These are phyloP conservation scores for Drosophila histrio DNA, from an alignment of 2,888 invertebrate genomes.

Conservation along the genomic window DNA sequence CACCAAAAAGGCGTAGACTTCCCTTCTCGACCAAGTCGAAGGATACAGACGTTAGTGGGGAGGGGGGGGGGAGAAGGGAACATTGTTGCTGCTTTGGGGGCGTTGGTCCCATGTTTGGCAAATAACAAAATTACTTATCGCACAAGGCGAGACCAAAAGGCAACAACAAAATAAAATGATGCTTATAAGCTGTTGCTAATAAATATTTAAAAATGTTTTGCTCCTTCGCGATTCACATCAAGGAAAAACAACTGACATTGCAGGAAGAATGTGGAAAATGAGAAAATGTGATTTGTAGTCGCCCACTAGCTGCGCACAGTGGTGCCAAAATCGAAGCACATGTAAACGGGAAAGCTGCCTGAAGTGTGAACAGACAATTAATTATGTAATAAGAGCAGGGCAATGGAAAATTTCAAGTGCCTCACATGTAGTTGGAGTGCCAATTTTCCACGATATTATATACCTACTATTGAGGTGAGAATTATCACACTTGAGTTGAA, in stretches of 20 bases:
- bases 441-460: neutral
- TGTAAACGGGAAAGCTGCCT: neutral
- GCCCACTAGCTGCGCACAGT: constrained; percentile 10
- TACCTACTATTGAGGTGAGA: neutral
- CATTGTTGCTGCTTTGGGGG: constrained; percentile 14
- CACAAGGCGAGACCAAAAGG: constrained; percentile 51
- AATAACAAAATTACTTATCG: constrained; percentile 79
- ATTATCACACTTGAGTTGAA: neutral
- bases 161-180: constrained; percentile 54
- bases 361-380: constrained; percentile 43
- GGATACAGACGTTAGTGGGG: neutral
- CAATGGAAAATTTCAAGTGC: neutral
- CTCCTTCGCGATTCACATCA: constrained; percentile 16
- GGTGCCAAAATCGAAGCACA: constrained; percentile 24
- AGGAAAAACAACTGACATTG: constrained; percentile 7
- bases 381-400: constrained; percentile 52
- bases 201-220: constrained; percentile 78
- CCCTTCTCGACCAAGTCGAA: neutral
- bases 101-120: constrained; percentile 68
- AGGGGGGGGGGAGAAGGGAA: neutral
- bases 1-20: constrained; percentile 60
- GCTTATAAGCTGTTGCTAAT: constrained; percentile 76
- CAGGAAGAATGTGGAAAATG: constrained; percentile 24
- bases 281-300: constrained; percentile 65
- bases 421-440: neutral